phyloP scores from a whole-genome alignment of 2,888 invertebrate species.

The Smittia aterrima region DNA sequence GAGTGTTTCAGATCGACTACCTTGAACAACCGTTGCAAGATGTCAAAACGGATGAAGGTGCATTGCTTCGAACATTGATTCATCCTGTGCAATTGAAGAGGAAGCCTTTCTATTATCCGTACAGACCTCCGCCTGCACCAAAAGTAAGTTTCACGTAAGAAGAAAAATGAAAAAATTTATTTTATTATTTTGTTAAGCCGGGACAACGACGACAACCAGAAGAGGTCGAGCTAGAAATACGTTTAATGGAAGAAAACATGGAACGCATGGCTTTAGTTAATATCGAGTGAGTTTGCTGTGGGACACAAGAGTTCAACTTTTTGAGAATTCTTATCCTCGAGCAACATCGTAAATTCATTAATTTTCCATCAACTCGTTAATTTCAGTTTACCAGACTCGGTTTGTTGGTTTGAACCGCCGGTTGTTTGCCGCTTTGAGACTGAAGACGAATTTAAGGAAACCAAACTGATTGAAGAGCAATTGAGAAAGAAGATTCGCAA shows the following conservation, averaged over 20 bases:
- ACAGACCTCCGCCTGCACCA: constrained; percentile 65
- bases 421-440: constrained; percentile 71
- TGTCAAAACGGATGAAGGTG: constrained; percentile 49
- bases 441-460: constrained; percentile 45
- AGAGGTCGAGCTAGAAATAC: constrained; percentile 77
- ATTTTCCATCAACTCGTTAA: neutral
- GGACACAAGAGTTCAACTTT: too few relatives aligned
- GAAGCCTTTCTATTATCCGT: constrained; percentile 64
- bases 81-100: constrained; percentile 57
- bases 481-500: neutral
- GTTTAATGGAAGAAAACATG: constrained; percentile 68
- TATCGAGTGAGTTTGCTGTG: constrained; percentile 62
- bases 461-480: neutral
- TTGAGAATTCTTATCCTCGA: too few relatives aligned
- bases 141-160: too few relatives aligned
- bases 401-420: constrained; percentile 69
- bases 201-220: constrained; percentile 71
- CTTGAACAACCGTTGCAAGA: constrained; percentile 73
- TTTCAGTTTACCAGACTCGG: constrained; percentile 59
- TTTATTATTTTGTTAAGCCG: too few relatives aligned
- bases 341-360: too few relatives aligned
- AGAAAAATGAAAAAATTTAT: too few relatives aligned
- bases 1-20: constrained; percentile 71
- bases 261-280: constrained; percentile 69
- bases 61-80: constrained; percentile 51